Base-by-base conservation (phyloP, 2,797 vertebrate genomes). In the Spinus pinus region DNA sequence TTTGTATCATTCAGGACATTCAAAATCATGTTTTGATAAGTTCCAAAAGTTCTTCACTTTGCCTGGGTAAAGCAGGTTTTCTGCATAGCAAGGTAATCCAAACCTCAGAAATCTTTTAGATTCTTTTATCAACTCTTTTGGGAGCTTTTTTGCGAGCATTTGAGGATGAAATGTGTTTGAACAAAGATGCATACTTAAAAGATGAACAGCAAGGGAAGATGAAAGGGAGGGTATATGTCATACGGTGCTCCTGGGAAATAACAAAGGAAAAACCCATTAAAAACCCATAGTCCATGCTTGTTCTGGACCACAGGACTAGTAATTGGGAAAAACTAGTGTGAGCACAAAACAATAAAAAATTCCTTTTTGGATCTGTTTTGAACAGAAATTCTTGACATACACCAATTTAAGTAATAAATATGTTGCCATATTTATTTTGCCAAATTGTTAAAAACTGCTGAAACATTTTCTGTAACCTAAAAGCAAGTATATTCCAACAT, bases 381-480 rank as follows among this genome's bases (percentile, higher is more conserved):
- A 78, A 81, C 37, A 67, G 70, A 83, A 66, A 9, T 20, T 47
- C 41, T 79, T 57, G 46, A 49, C 3, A 13, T 57, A 24, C 19
- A n/a, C 13, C 41, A 27, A 86, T 30, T 61, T 46, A 65, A 49
- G 10, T 39, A 80, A 60, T 9, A 57, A 77, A 58, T 66, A 22
- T 37, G 5, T 85, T 87, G 77, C 17, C 28, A 42, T 58, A 35
- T 33, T 54, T 60, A 90, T 78, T 47, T 64, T 88, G 41, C 17
- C 73, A 86, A 73, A 44, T 53, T 81, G 37, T 27, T 93, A 33
- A 41, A 62, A 83, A 46, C 15, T 86, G 53, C 49, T 69, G 81
- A 93, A 81, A 95, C 49, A 87, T n/a, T 22, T 95, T 69, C 54
- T 85, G 31, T 62, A 82, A 79, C 10, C 9, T 73, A 91, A 86